Conservation (phyloP, 1,140 invertebrate species). For the Cydia splendana region DNA sequence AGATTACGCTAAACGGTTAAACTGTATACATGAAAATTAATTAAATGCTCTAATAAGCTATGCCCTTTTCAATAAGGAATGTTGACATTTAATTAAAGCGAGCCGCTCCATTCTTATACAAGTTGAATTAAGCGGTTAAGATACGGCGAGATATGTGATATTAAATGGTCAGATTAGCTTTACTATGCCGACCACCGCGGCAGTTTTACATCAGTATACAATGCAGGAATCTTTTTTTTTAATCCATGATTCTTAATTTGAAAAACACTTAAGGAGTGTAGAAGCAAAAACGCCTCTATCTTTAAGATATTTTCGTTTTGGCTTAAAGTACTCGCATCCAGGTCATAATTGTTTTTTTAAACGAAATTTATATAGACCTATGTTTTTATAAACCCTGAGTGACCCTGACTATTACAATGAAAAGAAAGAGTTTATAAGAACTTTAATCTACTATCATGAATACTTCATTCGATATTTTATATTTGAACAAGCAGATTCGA, state of each 20-base stretch:
- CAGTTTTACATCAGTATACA: conserved; percentile 10
- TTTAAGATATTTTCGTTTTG: background rate
- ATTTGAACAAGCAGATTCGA: background rate
- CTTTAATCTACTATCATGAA: background rate
- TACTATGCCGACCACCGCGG: conserved; percentile 25
- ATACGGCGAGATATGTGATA: conserved; percentile 47
- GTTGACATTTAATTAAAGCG: conserved; percentile 67
- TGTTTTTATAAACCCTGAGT: too few relatives aligned
- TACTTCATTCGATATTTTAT: background rate
- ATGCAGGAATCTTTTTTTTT: background rate
- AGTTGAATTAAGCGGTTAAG: conserved; percentile 45
- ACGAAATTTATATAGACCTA: too few relatives aligned
- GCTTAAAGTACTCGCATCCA: too few relatives aligned
- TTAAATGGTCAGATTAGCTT: conserved; percentile 30
- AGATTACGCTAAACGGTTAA: conserved; percentile 24
- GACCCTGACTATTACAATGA: too few relatives aligned
- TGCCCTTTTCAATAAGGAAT: conserved; percentile 55
- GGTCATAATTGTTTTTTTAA: too few relatives aligned
- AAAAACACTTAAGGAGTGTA: background rate
- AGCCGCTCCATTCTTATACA: conserved; percentile 30
- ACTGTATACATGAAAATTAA: conserved; percentile 38
- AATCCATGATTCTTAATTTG: background rate
- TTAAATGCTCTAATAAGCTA: conserved; percentile 45
- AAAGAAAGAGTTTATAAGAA: too few relatives aligned
- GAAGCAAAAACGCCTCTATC: background rate